Evolutionary conservation across 2,888 invertebrate species (phyloP).

Genomic region (Napeogenes sylphis): DNA sequence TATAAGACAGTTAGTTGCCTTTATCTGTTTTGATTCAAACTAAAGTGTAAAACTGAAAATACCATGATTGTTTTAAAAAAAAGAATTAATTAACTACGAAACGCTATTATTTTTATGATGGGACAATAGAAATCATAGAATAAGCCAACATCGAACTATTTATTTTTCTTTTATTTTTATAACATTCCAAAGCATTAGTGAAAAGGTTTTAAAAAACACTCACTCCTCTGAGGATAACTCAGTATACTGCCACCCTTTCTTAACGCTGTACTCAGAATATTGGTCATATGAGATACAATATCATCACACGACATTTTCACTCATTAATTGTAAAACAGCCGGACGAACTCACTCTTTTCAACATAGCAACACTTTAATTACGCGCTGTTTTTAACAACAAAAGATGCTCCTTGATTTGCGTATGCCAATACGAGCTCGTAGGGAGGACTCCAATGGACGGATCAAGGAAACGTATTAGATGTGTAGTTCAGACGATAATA

Average conservation of each 20-base stretch:
- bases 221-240: constrained; percentile 34
- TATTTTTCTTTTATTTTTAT: no score
- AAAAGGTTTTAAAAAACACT: constrained; percentile 17
- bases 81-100: no score
- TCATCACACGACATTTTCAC: constrained; percentile 35
- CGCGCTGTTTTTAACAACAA: constrained; percentile 27
- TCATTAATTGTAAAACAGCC: background rate
- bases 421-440: constrained; percentile 53
- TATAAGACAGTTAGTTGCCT: no score
- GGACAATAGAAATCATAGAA: no score
- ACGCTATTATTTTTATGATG: no score
- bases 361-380: constrained; percentile 23
- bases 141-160: no score
- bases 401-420: constrained; percentile 41
- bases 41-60: no score
- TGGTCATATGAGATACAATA: constrained; percentile 32
- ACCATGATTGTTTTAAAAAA: no score
- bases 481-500: constrained; percentile 40
- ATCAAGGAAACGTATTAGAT: constrained; percentile 55
- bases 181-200: no score
- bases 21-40: no score
- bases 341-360: constrained; percentile 1
- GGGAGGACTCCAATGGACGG: constrained; percentile 56
- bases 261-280: constrained; percentile 31
- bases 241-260: constrained; percentile 32